Evolutionary conservation across 2,888 invertebrate genomes (phyloP).

Genomic region (Xestia xanthographa): DNA sequence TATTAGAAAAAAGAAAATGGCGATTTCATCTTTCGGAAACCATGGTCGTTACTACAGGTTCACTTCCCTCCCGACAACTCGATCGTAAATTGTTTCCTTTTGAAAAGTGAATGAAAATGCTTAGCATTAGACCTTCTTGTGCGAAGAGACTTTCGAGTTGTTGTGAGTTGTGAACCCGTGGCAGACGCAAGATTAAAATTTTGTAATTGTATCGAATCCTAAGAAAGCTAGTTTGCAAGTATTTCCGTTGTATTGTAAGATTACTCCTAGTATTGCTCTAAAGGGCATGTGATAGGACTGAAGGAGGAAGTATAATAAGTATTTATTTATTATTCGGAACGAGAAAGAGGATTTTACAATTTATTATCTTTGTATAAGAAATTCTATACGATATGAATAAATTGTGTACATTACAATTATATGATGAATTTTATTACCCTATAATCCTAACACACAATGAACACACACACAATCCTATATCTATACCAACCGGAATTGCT

Average conservation of each 20-base stretch:
- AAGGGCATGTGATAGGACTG: conserved; percentile 86
- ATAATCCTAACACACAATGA: conserved; percentile 10
- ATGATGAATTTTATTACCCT: conserved; percentile 81
- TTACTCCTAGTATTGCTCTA: conserved; percentile 82
- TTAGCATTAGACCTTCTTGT: conserved; percentile 35
- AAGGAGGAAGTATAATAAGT: conserved; percentile 82
- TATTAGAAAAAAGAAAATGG: conserved; percentile 77
- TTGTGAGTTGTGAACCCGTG: conserved; percentile 62
- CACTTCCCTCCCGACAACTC: conserved; percentile 47
- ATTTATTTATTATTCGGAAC: conserved; percentile 90
- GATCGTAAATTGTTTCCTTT: conserved; percentile 45
- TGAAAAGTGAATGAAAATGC: conserved; percentile 43
- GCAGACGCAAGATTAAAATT: conserved; percentile 62
- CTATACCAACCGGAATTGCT: no score
- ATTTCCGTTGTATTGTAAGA: conserved; percentile 80
- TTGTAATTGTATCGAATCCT: conserved; percentile 77
- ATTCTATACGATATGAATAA: conserved; percentile 89
- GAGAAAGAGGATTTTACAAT: conserved; percentile 89
- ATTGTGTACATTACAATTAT: conserved; percentile 89
- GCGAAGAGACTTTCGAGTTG: conserved; percentile 48
- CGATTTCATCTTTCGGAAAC: conserved; percentile 78
- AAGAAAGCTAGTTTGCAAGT: conserved; percentile 81
- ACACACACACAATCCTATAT: conserved; percentile 1
- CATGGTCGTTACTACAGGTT: conserved; percentile 69
- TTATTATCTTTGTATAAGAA: conserved; percentile 90